phyloP scores from a whole-genome alignment of 2,113 vertebrate species.

The Pyrgilauda ruficollis region DNA sequence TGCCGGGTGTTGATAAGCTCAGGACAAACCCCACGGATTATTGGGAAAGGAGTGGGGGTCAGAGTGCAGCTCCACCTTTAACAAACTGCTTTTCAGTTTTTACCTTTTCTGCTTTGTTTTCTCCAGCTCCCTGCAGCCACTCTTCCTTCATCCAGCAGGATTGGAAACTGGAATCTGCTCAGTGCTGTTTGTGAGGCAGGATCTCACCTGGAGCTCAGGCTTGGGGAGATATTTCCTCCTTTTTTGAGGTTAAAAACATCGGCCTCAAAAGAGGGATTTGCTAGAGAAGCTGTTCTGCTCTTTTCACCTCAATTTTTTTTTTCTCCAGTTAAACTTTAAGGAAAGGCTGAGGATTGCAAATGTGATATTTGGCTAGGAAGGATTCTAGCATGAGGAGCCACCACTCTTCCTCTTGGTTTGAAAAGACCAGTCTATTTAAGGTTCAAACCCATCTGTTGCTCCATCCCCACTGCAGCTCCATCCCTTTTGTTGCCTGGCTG shows the following conservation, averaged over 20 bases:
- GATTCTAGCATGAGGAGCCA: slow-evolving; percentile 39
- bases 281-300: background rate
- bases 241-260: background rate
- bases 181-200: background rate
- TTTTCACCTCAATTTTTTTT: background rate
- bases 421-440: slow-evolving; percentile 61
- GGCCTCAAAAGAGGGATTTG: background rate
- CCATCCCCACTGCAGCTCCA: background rate
- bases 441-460: slow-evolving; percentile 47
- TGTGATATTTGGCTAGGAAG: slow-evolving; percentile 59
- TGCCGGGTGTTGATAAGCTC: background rate
- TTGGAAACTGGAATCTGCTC: background rate
- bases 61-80: background rate
- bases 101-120: background rate
- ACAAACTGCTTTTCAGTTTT: background rate
- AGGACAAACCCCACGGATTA: background rate
- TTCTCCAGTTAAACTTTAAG: slow-evolving; percentile 19
- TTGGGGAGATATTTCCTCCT: background rate
- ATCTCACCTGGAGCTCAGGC: background rate
- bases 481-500: slow-evolving; percentile 59
- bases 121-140: background rate
- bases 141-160: background rate
- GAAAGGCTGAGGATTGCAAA: slow-evolving; percentile 60
- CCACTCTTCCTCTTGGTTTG: background rate
- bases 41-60: background rate